These are phyloP conservation scores for Pseudolaguvia tuberculata DNA, from an alignment of 2,113 vertebrate genomes.

Conservation along the genomic window DNA sequence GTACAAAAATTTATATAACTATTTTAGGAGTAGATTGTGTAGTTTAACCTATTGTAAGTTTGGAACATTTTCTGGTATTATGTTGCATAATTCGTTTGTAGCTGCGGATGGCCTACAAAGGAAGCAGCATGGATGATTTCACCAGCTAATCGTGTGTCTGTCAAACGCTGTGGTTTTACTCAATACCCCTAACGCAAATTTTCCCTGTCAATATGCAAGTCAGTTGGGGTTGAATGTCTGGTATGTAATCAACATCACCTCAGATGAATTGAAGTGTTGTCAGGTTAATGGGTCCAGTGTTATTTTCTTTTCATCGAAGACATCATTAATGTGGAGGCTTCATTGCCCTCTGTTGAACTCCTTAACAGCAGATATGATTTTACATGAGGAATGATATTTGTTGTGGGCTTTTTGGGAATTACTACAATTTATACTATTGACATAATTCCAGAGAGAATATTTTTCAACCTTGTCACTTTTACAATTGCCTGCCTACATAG, in stretches of 20 bases:
- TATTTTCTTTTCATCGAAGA: conserved; percentile 16
- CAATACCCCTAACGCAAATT: conserved; percentile 4
- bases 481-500: conserved; percentile 21
- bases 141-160: conserved; percentile 18
- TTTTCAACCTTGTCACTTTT: conserved; percentile 25
- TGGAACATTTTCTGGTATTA: too few species aligned
- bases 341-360: conserved; percentile 10
- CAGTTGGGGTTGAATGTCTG: conserved; percentile 11
- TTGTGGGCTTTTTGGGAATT: conserved; percentile 26
- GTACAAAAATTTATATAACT: neutral
- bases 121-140: conserved; percentile 15
- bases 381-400: conserved; percentile 21
- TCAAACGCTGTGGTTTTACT: conserved; percentile 13
- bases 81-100: neutral
- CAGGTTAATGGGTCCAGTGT: conserved; percentile 15
- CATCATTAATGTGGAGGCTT: conserved; percentile 16
- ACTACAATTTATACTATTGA: conserved; percentile 34
- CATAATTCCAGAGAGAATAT: conserved; percentile 26
- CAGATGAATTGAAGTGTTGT: conserved; percentile 22
- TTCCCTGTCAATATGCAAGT: conserved; percentile 4
- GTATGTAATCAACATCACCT: conserved; percentile 23
- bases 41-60: too few species aligned
- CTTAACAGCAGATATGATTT: conserved; percentile 27
- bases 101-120: neutral
- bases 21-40: neutral